These are phyloP conservation scores for Thomomys bottae DNA, from an alignment of 2,113 vertebrate species.

Conservation along the genomic window DNA sequence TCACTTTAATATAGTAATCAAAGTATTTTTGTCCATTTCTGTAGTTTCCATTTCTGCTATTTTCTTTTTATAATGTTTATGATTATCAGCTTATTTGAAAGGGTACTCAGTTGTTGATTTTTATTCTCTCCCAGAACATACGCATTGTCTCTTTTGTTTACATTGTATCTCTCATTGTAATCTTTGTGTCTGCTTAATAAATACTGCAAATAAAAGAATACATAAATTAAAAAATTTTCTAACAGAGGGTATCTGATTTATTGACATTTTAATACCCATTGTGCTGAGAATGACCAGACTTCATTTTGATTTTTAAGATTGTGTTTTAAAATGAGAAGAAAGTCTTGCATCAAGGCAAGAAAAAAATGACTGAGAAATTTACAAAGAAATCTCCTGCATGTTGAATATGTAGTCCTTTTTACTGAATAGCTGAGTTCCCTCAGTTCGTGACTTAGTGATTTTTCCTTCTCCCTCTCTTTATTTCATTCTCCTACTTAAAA, in stretches of 20 bases:
- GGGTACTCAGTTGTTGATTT: conserved; percentile 45
- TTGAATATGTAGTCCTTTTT: conserved; percentile 66
- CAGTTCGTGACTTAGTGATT: conserved; percentile 34
- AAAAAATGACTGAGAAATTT: conserved; percentile 57
- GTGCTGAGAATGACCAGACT: conserved; percentile 7
- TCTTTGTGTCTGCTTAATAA: not conserved
- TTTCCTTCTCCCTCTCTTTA: conserved; percentile 29
- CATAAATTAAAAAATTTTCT: conserved; percentile 26
- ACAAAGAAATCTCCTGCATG: conserved; percentile 62
- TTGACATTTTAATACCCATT: not conserved
- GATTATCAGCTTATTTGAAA: conserved; percentile 48
- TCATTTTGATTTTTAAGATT: conserved; percentile 40
- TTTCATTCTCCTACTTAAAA: conserved; percentile 54
- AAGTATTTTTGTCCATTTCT: conserved; percentile 38
- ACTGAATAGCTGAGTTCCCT: conserved; percentile 60
- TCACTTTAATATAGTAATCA: conserved; percentile 32
- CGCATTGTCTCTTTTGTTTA: not conserved
- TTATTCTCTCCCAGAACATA: conserved; percentile 24
- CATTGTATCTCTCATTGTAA: not conserved
- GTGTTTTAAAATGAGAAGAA: conserved; percentile 28
- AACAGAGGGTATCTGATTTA: not conserved
- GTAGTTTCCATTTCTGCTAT: conserved; percentile 24
- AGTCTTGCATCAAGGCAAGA: not conserved
- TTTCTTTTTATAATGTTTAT: conserved; percentile 48
- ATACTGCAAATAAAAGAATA: conserved; percentile 31